A percentile compares a stretch with the other conserved stretches of the same genome.
phyloP scores from a whole-genome alignment of 2,113 vertebrate species.

The Condylura cristata region DNA sequence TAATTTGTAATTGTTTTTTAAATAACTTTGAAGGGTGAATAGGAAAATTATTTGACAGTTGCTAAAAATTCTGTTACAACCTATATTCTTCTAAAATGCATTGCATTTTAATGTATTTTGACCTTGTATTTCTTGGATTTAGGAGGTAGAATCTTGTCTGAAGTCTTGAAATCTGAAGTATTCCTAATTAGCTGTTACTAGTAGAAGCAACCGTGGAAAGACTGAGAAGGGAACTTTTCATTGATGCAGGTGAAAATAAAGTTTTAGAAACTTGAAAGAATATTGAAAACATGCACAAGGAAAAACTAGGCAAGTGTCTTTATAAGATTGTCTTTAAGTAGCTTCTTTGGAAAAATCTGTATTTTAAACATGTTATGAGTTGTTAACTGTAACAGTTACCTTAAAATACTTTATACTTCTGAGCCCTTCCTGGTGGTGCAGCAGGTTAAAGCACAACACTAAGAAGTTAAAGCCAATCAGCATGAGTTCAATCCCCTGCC shows the following conservation, averaged over 20 bases:
- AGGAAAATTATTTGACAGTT: background rate
- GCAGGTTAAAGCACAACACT: too few species aligned
- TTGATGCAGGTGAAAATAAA: background rate
- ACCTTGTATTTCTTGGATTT: background rate
- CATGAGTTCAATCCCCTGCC: too few species aligned
- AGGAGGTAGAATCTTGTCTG: background rate
- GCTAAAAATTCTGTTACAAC: slow-evolving; percentile 40
- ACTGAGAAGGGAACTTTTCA: background rate
- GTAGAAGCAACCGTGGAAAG: background rate
- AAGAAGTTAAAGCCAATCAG: too few species aligned
- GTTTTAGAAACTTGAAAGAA: slow-evolving; percentile 10
- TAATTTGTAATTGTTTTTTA: slow-evolving; percentile 24
- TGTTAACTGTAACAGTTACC: background rate
- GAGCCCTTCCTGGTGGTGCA: too few species aligned
- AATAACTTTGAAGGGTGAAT: background rate
- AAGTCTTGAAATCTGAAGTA: background rate
- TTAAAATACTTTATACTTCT: background rate
- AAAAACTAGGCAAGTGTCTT: background rate
- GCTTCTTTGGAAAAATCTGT: background rate
- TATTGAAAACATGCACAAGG: background rate
- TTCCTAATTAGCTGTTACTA: slow-evolving; percentile 22
- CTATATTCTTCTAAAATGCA: slow-evolving; percentile 1
- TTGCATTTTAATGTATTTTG: slow-evolving; percentile 22
- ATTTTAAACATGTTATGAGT: background rate
- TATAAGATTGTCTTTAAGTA: background rate